Base-by-base conservation (phyloP, 2,113 vertebrate genomes). In the Oceanodroma tethys region DNA sequence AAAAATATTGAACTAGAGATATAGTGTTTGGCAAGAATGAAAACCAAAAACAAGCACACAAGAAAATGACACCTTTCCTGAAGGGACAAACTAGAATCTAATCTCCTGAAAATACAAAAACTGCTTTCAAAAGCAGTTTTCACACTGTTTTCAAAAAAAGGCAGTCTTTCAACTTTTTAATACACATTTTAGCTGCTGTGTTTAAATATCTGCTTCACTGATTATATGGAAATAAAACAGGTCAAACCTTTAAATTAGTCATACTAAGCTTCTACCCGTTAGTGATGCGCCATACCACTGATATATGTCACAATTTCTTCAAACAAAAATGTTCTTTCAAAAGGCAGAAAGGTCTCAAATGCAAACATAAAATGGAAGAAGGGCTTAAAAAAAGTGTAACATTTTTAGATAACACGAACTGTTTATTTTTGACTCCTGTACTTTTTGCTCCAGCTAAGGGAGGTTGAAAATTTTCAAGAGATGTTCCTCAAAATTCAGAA, bases 191-290 rank as follows among this genome's bases (percentile, higher is more conserved):
- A 81, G 53, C 81, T 92, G 81, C 81, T 83, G 27, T 58, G 38
- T 59, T 89, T 85, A 42, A 95, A 75, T 79, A 81, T 55, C 88
- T 93, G 73, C 88, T 81, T 60, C 81, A 16, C 73, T 95, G 94
- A 94, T 81, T 81, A 36, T 30, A 85, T 79, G 86, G 93, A 94
- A 89, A 96, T 94, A 81, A 87, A 91, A 58, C 27, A 66, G 76
- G 48, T 94, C 70, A 56, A 56, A 65, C 68, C n/a, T 88, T 91
- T 52, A 27, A 81, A 84, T 95, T 26, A 76, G 58, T 95, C 86
- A 95, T 3, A 29, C 56, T n/a, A 8, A 72, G 53, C 70, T 87
- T 17, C 38, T 26, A 21, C 83, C 75, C 42, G 15, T 19, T 36
- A 53, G 21, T 16, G 86, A 68, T 34, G 73, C 43, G 53, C 87